Conservation (phyloP, 2,113 vertebrate species). For the Tinamus guttatus region DNA sequence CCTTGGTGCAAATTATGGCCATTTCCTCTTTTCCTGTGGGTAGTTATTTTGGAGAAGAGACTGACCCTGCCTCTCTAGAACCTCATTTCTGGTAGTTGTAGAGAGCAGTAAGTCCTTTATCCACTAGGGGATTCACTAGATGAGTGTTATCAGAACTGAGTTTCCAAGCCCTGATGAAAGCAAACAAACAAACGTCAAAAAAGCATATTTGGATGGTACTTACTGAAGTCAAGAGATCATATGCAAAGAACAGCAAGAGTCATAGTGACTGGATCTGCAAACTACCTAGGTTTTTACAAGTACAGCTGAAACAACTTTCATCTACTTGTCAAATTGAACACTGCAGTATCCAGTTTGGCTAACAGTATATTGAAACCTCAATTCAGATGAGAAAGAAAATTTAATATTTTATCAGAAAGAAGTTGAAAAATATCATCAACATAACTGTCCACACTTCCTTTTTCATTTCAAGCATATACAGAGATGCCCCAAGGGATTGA, state of each 20-base stretch:
- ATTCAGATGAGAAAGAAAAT: background rate
- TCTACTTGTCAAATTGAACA: background rate
- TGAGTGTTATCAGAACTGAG: background rate
- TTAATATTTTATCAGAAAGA: background rate
- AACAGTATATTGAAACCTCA: background rate
- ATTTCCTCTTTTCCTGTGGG: no score
- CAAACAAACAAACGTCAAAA: no score
- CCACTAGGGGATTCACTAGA: background rate
- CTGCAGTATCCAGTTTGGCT: background rate
- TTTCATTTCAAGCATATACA: slow-evolving; percentile 41
- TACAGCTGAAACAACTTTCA: background rate
- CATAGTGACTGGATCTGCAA: background rate
- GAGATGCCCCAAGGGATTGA: slow-evolving; percentile 27
- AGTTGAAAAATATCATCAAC: background rate
- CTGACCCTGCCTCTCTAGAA: no score
- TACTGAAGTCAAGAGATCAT: background rate
- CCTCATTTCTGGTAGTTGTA: no score
- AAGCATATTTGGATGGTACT: background rate
- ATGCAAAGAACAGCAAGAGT: background rate
- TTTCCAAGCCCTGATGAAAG: background rate
- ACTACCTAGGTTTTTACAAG: background rate
- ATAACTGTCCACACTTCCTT: background rate
- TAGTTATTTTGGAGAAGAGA: no score
- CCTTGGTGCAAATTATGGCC: no score
- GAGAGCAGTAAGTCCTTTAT: no score